Evolutionary conservation across 2,888 invertebrate genomes (phyloP), one percentile per base, ranked within the genome.

Genomic region (Belgica antarctica): DNA sequence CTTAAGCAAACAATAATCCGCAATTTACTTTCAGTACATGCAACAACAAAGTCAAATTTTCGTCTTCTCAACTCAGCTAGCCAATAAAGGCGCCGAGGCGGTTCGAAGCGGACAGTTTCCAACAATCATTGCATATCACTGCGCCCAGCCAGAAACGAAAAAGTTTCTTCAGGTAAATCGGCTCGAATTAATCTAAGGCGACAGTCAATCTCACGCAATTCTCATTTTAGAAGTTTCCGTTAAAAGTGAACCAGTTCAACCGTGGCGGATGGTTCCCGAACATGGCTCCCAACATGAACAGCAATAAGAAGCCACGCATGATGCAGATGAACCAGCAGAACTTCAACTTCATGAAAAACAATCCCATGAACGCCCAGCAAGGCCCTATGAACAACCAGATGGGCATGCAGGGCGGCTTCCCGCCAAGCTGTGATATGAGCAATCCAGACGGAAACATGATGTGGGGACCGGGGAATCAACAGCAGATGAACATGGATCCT

Each of bases 1-100:
- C 25, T 25, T 4, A 62, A 25, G 10, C 15, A 12, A 62, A 8
- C 46, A 4, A 46, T 4, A 63, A 7, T 47, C 8, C 15, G 12
- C 10, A n/a, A 62, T 66, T 34, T 47, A 47, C 69, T 69, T 61
- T 15, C 88, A 88, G 77, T 90, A 90, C 76, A 89, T 90, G 90
- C 94, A 95, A 82, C 96, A 97, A 81, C 96, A 96, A 82, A 96
- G 94, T 82, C 96, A 96, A 81, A 94, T 97, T 79, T 97, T 96
- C 85, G 96, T 97, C 74, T 97, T 97, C 83, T 94, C 95, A 22
- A 96, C 97, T 7, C 83, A 89, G 76, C 82, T 96, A 81, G 97
- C 96, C 2, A 97, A 97, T 81, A 90, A 94, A 77, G 96, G 95
- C 3, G 96, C 96, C 0, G 96, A 97, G 76, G 87, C 92, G 12